These are phyloP conservation scores for Gadus macrocephalus DNA, from an alignment of 2,113 vertebrate genomes.

Conservation along the genomic window DNA sequence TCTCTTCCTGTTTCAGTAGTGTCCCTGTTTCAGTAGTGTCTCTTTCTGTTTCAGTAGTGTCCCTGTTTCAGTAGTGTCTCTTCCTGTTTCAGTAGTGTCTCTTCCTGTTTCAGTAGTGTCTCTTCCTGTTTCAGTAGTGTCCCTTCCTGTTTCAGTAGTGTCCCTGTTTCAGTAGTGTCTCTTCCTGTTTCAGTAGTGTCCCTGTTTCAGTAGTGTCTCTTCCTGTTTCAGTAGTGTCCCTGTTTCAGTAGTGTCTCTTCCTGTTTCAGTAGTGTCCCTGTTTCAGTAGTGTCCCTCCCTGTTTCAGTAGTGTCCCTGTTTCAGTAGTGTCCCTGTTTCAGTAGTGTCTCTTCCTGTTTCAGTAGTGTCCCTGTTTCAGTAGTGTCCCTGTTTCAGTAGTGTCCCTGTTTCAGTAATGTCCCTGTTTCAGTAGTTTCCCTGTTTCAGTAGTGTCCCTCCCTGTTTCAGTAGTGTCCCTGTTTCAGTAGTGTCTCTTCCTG, in stretches of 20 bases:
- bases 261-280: slow-evolving; percentile 6
- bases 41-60: not conserved
- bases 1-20: slow-evolving; percentile 55
- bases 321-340: not conserved
- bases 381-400: not conserved
- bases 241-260: not conserved
- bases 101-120: not conserved
- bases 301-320: slow-evolving; percentile 54
- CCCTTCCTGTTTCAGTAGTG: slow-evolving; percentile 54
- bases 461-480: slow-evolving; percentile 2
- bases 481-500: no score
- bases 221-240: not conserved
- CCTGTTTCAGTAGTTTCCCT: not conserved
- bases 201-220: not conserved
- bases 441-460: not conserved
- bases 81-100: not conserved
- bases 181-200: not conserved
- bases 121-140: not conserved
- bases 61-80: not conserved
- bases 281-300: slow-evolving; percentile 58
- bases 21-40: not conserved
- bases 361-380: not conserved
- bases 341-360: not conserved
- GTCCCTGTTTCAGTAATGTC: no score
- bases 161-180: not conserved